phyloP scores from a whole-genome alignment of 2,113 vertebrate species.

The Gymnobelideus leadbeateri region DNA sequence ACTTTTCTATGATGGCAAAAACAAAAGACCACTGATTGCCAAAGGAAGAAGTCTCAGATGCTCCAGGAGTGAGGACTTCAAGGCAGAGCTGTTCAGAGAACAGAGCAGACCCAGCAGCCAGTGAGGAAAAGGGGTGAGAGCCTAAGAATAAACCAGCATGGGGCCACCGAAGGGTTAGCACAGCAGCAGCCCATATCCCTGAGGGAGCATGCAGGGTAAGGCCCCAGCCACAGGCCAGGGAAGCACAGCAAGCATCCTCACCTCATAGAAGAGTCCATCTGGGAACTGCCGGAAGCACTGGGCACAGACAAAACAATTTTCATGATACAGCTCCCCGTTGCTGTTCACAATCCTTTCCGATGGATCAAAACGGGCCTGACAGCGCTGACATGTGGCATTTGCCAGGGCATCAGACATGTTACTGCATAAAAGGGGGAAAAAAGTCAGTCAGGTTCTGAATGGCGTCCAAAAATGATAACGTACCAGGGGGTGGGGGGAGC shows the following conservation, averaged over 20 bases:
- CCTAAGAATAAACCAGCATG: background rate
- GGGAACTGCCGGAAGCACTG: slow-evolving; percentile 88
- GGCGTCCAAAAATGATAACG: background rate
- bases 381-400: slow-evolving; percentile 84
- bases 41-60: background rate
- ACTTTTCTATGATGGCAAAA: background rate
- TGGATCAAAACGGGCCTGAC: slow-evolving; percentile 82
- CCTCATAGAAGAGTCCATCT: slow-evolving; percentile 88
- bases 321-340: slow-evolving; percentile 85
- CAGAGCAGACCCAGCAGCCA: background rate
- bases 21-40: background rate
- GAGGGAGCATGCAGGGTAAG: background rate
- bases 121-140: background rate
- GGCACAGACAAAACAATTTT: slow-evolving; percentile 88
- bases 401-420: slow-evolving; percentile 86
- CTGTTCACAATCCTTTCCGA: slow-evolving; percentile 86
- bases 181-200: background rate
- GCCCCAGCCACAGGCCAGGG: background rate
- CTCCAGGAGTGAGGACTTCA: background rate
- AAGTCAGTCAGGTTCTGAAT: background rate
- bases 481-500: background rate
- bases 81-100: background rate
- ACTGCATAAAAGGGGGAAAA: slow-evolving; percentile 65
- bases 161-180: background rate
- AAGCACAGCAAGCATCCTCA: slow-evolving; percentile 61